These are phyloP conservation scores for Gorsachius goisagi DNA, from an alignment of 2,113 vertebrate genomes.

Conservation along the genomic window DNA sequence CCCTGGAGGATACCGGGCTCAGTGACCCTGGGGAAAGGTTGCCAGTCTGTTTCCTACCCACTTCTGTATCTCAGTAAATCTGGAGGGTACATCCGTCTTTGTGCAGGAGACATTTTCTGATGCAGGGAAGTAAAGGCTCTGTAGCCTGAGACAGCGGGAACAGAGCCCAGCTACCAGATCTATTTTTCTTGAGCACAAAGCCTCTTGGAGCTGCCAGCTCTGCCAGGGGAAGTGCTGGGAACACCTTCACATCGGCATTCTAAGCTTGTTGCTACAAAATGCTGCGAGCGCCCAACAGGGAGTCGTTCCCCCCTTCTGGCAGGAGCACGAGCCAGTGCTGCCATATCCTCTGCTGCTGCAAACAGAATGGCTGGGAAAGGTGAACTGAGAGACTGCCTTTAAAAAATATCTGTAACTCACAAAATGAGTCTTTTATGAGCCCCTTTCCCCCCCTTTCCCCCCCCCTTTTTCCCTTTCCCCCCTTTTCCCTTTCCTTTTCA, in stretches of 20 bases:
- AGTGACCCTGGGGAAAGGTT: fast-evolving
- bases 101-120: not conserved
- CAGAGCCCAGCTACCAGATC: not conserved
- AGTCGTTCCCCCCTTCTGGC: not conserved
- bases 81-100: fast-evolving
- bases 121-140: not conserved
- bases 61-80: fast-evolving
- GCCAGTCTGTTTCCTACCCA: not conserved
- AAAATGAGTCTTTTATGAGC: not conserved
- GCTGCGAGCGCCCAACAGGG: not conserved
- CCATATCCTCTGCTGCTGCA: not conserved
- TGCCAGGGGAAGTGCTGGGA: not conserved
- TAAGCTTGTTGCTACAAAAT: not conserved
- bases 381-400: not conserved
- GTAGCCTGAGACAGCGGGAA: not conserved
- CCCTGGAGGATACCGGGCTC: not conserved
- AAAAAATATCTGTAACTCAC: not conserved
- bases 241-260: fast-evolving
- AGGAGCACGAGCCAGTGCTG: not conserved
- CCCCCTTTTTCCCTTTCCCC: too few species aligned
- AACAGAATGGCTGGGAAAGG: not conserved
- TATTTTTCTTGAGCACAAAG: not conserved
- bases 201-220: not conserved
- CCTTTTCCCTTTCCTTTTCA: too few species aligned
- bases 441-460: too few species aligned